Evolutionary conservation across 1,140 invertebrate genomes (phyloP).

Genomic region (Rhizoglyphus robini): DNA sequence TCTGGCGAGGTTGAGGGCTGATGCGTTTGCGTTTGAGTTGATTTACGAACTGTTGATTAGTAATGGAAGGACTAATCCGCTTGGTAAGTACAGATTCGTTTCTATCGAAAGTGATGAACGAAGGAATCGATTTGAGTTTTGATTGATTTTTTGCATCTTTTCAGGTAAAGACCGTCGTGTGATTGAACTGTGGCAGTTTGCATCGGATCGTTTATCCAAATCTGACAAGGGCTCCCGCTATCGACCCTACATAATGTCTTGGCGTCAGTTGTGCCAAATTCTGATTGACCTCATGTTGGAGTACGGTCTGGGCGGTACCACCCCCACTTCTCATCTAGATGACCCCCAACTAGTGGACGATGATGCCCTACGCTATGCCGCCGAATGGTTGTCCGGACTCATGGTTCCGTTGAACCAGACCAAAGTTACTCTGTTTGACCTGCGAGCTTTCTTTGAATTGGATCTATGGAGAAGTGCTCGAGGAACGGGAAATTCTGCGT

Average conservation of each 20-base stretch:
- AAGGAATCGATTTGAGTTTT: too few relatives aligned
- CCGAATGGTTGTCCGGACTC: slow-evolving; percentile 7
- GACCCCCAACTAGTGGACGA: background rate
- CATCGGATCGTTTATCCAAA: background rate
- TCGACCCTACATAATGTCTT: background rate
- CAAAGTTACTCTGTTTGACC: slow-evolving; percentile 5
- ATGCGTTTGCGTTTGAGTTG: slow-evolving; percentile 9
- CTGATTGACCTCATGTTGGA: slow-evolving; percentile 4
- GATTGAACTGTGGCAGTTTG: slow-evolving; percentile 5
- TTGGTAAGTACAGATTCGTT: background rate
- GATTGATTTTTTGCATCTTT: background rate
- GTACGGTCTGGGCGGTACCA: background rate
- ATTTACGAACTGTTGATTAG: background rate
- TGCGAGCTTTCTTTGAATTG: slow-evolving; percentile 8
- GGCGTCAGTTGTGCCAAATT: background rate
- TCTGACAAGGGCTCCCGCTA: background rate
- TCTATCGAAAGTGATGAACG: too few relatives aligned
- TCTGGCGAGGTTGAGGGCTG: background rate
- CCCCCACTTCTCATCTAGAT: background rate
- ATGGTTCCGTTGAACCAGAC: slow-evolving; percentile 5
- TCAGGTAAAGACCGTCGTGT: slow-evolving; percentile 2
- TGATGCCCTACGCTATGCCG: background rate
- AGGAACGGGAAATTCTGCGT: background rate
- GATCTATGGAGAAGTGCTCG: background rate
- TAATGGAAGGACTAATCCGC: background rate